These are phyloP conservation scores for Orthosia incerta DNA, from an alignment of 2,888 invertebrate species.

Conservation along the genomic window DNA sequence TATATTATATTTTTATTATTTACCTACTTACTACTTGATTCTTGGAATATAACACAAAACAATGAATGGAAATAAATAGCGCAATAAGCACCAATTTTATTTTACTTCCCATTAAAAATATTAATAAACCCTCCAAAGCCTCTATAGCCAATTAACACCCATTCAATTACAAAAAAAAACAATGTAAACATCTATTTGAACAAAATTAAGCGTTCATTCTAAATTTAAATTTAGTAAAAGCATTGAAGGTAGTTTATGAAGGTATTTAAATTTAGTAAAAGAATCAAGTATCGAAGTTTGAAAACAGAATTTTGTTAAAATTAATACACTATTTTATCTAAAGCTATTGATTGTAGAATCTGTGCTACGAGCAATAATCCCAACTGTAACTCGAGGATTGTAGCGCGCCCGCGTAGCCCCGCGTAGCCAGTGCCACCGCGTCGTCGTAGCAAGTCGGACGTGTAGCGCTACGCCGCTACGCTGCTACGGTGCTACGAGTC, in stretches of 20 bases:
- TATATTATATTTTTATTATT: neutral
- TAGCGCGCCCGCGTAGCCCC: constrained; percentile 84
- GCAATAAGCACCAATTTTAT: neutral
- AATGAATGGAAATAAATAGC: neutral
- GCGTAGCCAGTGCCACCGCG: constrained; percentile 87
- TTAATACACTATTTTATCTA: constrained; percentile 68
- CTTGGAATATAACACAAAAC: neutral
- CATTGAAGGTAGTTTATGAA: no score
- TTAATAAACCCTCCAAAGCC: neutral
- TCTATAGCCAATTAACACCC: constrained; percentile 41
- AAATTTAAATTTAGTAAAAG: constrained; percentile 17
- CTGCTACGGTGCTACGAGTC: constrained; percentile 66
- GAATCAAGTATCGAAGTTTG: neutral
- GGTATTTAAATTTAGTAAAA: constrained; percentile 17
- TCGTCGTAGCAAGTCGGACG: constrained; percentile 83
- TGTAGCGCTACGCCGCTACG: constrained; percentile 62
- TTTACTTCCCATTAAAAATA: neutral
- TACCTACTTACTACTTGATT: neutral
- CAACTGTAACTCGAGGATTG: constrained; percentile 82
- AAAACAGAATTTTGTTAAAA: constrained; percentile 30
- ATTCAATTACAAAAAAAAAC: constrained; percentile 22
- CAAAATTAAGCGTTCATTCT: constrained; percentile 12
- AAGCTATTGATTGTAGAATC: constrained; percentile 88
- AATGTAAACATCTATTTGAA: constrained; percentile 8
- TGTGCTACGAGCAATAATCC: constrained; percentile 86